A percentile compares a stretch with the other conserved stretches of the same genome.
These are phyloP conservation scores for Sphenopsis melanotis DNA, from an alignment of 2,797 vertebrate species.

Conservation along the genomic window DNA sequence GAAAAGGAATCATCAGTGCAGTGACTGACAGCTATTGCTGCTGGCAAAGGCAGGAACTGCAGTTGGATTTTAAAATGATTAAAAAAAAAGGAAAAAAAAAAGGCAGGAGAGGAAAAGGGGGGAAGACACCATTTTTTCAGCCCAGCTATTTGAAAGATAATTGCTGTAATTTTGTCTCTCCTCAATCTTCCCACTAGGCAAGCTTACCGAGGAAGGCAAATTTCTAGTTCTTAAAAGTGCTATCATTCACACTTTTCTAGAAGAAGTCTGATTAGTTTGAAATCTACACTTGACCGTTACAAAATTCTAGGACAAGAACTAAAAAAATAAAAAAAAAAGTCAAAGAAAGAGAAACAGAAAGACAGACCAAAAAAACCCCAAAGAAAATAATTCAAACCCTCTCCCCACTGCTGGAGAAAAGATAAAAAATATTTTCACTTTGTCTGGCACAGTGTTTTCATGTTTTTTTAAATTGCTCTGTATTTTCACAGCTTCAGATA, in stretches of 20 bases:
- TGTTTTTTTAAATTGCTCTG: constrained; percentile 29
- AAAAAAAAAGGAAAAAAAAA: accelerated
- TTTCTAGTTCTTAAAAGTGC: neutral
- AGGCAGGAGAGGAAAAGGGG: neutral
- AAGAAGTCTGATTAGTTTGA: neutral
- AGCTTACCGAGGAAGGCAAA: neutral
- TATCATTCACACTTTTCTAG: neutral
- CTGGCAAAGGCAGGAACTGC: neutral
- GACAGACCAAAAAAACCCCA: neutral
- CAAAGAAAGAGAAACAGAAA: neutral
- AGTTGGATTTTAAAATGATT: neutral
- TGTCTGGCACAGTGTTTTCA: neutral
- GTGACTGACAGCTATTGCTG: neutral
- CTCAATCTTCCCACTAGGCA: constrained; percentile 2
- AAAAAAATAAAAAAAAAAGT: neutral
- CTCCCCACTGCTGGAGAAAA: neutral
- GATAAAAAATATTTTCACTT: neutral
- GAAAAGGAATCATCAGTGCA: neutral
- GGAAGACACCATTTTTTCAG: neutral
- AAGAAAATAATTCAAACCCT: neutral
- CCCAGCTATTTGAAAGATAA: neutral
- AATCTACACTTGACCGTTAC: constrained; percentile 25
- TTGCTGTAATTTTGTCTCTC: constrained; percentile 30
- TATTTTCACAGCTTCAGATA: constrained; percentile 50
- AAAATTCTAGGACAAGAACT: neutral